Evolutionary conservation across 2,888 invertebrate species (phyloP).

Genomic region (Polydrusus pterygomalis): DNA sequence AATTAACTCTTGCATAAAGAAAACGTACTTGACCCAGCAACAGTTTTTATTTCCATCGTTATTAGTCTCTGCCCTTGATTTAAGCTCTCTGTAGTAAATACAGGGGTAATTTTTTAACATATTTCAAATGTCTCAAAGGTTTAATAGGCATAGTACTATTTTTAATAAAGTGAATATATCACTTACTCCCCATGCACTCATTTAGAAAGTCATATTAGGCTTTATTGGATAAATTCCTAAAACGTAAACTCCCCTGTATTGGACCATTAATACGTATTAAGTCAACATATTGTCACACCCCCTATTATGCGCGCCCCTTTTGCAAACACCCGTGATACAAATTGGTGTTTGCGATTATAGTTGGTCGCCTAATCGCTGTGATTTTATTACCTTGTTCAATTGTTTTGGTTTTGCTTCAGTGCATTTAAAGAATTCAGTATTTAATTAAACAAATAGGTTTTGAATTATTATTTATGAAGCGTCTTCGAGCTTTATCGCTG

Average conservation of each 20-base stretch:
- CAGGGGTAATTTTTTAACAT: too few species aligned
- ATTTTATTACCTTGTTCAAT: slow-evolving; percentile 57
- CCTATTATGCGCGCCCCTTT: slow-evolving; percentile 52
- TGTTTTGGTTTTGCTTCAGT: slow-evolving; percentile 18
- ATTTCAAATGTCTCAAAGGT: too few species aligned
- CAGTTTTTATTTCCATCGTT: too few species aligned
- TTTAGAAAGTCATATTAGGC: slow-evolving; percentile 51
- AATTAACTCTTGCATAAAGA: too few species aligned
- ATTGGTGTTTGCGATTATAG: slow-evolving; percentile 44
- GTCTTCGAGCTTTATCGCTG: too few species aligned
- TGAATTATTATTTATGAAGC: too few species aligned
- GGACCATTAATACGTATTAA: slow-evolving; percentile 71
- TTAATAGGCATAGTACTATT: too few species aligned
- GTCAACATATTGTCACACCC: slow-evolving; percentile 66
- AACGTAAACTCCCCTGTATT: slow-evolving; percentile 55
- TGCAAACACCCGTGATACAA: slow-evolving; percentile 50
- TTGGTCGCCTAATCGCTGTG: slow-evolving; percentile 52
- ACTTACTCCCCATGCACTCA: slow-evolving; percentile 7
- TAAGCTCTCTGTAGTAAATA: too few species aligned
- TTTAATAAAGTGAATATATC: too few species aligned
- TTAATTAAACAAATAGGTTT: slow-evolving; percentile 8
- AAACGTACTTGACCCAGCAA: too few species aligned
- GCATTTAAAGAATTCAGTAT: slow-evolving; percentile 24
- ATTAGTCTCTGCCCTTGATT: too few species aligned
- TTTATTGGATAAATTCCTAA: slow-evolving; percentile 52